Conservation (phyloP, 1,140 invertebrate species). For the Camponotus pennsylvanicus region DNA sequence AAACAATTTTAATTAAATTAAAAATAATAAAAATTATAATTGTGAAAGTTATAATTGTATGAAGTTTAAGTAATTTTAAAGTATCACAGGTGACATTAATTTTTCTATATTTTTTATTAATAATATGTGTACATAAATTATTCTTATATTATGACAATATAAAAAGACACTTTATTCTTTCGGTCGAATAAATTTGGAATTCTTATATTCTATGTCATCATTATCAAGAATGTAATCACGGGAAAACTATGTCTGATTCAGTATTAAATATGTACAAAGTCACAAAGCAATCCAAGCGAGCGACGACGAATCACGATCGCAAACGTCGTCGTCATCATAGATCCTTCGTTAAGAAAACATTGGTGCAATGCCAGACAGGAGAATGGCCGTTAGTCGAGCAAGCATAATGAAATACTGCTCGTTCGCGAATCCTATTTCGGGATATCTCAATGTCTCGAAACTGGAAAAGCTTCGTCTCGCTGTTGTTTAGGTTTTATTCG, state of each 20-base stretch:
- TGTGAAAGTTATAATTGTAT: background rate
- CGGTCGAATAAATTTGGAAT: background rate
- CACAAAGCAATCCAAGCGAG: background rate
- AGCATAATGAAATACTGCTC: constrained; percentile 77
- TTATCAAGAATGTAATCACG: background rate
- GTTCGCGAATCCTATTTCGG: constrained; percentile 78
- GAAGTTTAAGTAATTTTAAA: background rate
- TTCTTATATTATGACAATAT: background rate
- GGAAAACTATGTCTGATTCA: background rate
- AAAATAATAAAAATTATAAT: background rate
- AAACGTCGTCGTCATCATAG: constrained; percentile 51
- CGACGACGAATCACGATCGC: constrained; percentile 40
- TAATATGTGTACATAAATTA: background rate
- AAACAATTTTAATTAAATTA: background rate
- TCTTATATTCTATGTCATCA: constrained; percentile 29
- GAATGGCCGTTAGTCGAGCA: constrained; percentile 74
- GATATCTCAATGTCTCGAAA: constrained; percentile 65
- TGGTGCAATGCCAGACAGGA: constrained; percentile 80
- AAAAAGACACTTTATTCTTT: background rate
- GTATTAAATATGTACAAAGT: constrained; percentile 22
- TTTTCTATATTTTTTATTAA: constrained; percentile 12
- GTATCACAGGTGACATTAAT: background rate
- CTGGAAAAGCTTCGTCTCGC: constrained; percentile 60
- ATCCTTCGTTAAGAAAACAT: constrained; percentile 76
- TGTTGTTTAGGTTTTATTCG: constrained; percentile 29